phyloP scores from a whole-genome alignment of 2,113 vertebrate genomes.

The Leiothrix lutea region DNA sequence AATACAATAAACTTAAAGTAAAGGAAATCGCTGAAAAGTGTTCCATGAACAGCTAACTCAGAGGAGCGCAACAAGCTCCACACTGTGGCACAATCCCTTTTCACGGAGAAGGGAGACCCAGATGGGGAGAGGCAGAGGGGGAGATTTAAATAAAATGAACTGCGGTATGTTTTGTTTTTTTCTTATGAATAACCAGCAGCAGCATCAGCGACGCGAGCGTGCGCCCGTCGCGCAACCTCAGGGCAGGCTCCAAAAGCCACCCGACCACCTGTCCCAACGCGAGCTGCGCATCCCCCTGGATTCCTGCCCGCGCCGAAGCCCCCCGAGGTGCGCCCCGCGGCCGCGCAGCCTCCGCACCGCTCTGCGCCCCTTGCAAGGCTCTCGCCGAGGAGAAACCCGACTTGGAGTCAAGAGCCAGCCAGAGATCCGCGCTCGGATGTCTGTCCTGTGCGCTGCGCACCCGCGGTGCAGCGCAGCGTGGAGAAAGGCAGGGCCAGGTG shows the following conservation, averaged over 20 bases:
- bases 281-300: accelerated
- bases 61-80: neutral
- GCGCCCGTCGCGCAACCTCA: neutral
- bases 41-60: neutral
- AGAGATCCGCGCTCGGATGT: too few species aligned
- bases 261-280: neutral
- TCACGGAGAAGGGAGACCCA: neutral
- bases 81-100: neutral
- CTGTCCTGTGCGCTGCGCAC: neutral
- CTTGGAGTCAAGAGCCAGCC: accelerated
- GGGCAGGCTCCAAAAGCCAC: neutral
- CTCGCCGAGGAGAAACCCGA: neutral
- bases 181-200: accelerated
- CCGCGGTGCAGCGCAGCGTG: neutral
- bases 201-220: neutral
- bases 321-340: neutral
- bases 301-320: neutral
- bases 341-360: neutral
- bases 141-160: neutral
- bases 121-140: neutral
- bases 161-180: neutral
- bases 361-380: neutral
- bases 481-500: neutral
- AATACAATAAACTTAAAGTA: neutral
- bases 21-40: neutral